phyloP scores from a whole-genome alignment of 2,113 vertebrate genomes.

The Engystomops pustulosus region DNA sequence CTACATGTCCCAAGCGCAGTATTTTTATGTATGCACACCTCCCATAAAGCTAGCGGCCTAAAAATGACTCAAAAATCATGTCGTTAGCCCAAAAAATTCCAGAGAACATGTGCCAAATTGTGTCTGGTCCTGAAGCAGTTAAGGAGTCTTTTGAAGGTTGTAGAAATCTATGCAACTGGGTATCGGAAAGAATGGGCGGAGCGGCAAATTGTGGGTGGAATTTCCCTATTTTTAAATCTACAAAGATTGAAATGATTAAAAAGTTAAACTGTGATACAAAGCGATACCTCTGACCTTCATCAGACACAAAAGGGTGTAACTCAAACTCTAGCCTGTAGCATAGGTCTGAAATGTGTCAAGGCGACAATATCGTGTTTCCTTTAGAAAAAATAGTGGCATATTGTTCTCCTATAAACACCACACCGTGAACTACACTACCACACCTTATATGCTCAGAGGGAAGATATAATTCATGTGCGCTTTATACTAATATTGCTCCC shows the following conservation, averaged over 20 bases:
- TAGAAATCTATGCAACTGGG: too few relatives aligned
- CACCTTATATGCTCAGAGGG: background rate
- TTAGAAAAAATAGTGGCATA: background rate
- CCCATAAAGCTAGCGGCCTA: too few relatives aligned
- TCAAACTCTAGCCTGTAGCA: background rate
- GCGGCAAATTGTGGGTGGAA: background rate
- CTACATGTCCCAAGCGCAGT: too few relatives aligned
- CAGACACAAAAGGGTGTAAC: constrained; percentile 1
- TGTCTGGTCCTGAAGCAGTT: too few relatives aligned
- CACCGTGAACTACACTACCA: background rate
- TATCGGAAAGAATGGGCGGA: background rate
- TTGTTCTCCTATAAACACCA: background rate
- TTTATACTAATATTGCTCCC: background rate
- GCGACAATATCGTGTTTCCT: background rate
- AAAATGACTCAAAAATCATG: too few relatives aligned
- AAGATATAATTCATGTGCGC: background rate
- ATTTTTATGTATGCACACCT: too few relatives aligned
- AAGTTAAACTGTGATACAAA: too few relatives aligned
- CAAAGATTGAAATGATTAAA: too few relatives aligned
- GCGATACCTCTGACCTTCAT: background rate
- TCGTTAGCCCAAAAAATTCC: too few relatives aligned
- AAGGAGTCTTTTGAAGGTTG: too few relatives aligned
- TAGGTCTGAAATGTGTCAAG: background rate
- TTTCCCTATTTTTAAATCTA: background rate
- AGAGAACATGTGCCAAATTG: too few relatives aligned